Base-by-base conservation (phyloP, 2,888 invertebrate species). In the Eulithis testata region DNA sequence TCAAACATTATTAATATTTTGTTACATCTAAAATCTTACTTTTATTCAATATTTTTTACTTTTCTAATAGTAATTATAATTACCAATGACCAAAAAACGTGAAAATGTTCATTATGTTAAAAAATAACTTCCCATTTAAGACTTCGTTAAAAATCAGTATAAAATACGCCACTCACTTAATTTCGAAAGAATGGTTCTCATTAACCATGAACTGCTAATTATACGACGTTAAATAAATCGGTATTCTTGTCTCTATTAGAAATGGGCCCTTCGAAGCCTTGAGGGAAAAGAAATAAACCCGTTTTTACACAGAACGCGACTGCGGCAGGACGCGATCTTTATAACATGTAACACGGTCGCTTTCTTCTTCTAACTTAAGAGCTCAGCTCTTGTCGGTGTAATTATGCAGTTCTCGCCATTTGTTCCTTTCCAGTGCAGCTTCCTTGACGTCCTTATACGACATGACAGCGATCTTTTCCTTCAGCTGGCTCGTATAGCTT, bases 221-320 rank as follows among this genome's bases (percentile, higher is more conserved):
- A 69, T 52, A 58, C 51, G 65, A 63, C 65, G 63, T 69, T 71
- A 65, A 70, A 72, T 63, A 68, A 71, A 72, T 69, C 68, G 60
- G 68, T 59, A 66, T 66, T 44, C 63, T 69, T 70, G 66, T 69
- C 62, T 68, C 56, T 68, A 60, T 65, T 47, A 67, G 52, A 65
- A 62, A 54, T 31, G 53, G 21, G 37, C 47, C 27, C 56, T 63
- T 58, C 57, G 45, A 55, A 54, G 49, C 57, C 53, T 44, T 56
- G 27, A 58, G 45, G 57, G 54, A 53, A 52, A 50, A 36, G 40
- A 14, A 44, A 45, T 56, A 62, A 62, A 21, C 45, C 50, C 14
- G 1, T 31, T 21, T 40, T n/a, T 44, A 57, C 27, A 49, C 49
- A 40, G 40, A 53, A 27, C 8, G 43, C 27, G 12, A 53, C 4